Evolutionary conservation across 2,888 invertebrate species (phyloP), one percentile per base, ranked within the genome.

Genomic region (Octonoba sinensis): DNA sequence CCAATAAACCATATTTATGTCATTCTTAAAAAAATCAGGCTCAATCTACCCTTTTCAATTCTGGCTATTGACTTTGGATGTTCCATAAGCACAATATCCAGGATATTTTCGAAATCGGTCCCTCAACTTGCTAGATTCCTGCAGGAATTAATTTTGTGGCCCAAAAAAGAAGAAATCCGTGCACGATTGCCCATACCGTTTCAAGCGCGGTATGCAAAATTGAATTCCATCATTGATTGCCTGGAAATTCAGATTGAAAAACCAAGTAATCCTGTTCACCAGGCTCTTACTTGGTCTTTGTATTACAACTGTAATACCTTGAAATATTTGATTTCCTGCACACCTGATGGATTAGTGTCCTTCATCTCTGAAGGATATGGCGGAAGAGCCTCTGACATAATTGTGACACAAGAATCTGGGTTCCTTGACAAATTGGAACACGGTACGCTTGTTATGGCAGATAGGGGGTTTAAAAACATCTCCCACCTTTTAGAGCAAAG

Each of bases 241-340:
- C 77, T 88, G 12, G 87, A 88, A 82, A 88, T 88, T 44, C 86
- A 88, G 71, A 84, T 88, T 51, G 86, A 88, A 85, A 88, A 87
- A 83, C 88, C 88, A 20, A 84, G 85, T 16, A 86, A 87, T 67
- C 84, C 87, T 1, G 8, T 88, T 1, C 62, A 87, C 62, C 87
- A 88, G 85, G 64, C 87, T 47, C 36, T 87, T 0, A 85, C 87
- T 1, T 88, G 88, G 88, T 88, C 88, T 22, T 44, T 13, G 11
- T 57, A 18, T 57, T 62, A 69, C 18, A 86, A 86, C 44, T 85
- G 85, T 64, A 87, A 87, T 66, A 87, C 87, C 13, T 64, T 87
- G n/a, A 88, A 88, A 82, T 87, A 87, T 83, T 79, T 87, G 47
- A 86, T 86, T 87, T 82, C 85, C 1, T 71, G 86, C 71, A 86